A percentile compares a stretch with the other conserved stretches of the same genome.
These are phyloP conservation scores for Glyphotaelius pellucidus DNA, from an alignment of 2,888 invertebrate species.

Conservation along the genomic window DNA sequence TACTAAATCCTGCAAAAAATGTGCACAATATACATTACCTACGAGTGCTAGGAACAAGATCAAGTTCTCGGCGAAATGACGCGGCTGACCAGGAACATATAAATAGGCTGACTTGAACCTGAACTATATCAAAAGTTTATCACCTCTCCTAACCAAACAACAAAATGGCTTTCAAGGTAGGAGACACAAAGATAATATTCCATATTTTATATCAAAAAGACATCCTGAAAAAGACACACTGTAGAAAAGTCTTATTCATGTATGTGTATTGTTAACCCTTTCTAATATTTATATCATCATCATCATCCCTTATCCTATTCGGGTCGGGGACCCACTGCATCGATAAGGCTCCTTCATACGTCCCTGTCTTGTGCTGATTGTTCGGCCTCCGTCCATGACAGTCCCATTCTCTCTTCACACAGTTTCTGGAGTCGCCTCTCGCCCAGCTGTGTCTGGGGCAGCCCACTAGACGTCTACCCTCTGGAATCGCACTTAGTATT, in stretches of 20 bases:
- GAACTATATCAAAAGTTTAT: constrained; percentile 69
- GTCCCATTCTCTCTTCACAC: too few relatives aligned
- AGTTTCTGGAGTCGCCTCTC: too few relatives aligned
- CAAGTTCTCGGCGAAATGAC: constrained; percentile 2
- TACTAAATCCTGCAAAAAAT: not conserved
- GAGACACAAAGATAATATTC: not conserved
- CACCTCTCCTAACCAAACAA: constrained; percentile 72
- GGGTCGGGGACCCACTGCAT: too few relatives aligned
- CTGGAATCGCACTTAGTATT: too few relatives aligned
- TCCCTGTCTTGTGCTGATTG: too few relatives aligned
- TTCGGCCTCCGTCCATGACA: too few relatives aligned
- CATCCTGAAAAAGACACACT: not conserved
- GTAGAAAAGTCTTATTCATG: not conserved
- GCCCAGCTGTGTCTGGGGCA: too few relatives aligned
- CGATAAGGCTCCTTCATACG: too few relatives aligned
- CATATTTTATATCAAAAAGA: not conserved
- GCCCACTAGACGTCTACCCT: too few relatives aligned
- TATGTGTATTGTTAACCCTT: not conserved
- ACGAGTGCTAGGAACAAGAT: not conserved
- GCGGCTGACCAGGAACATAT: constrained; percentile 17
- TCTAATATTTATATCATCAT: too few relatives aligned
- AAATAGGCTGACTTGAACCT: constrained; percentile 27
- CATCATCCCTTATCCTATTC: too few relatives aligned
- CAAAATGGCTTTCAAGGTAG: constrained; percentile 77
- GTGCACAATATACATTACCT: not conserved